Conservation (phyloP, 1,140 invertebrate genomes). For the Heterodera schachtii region DNA sequence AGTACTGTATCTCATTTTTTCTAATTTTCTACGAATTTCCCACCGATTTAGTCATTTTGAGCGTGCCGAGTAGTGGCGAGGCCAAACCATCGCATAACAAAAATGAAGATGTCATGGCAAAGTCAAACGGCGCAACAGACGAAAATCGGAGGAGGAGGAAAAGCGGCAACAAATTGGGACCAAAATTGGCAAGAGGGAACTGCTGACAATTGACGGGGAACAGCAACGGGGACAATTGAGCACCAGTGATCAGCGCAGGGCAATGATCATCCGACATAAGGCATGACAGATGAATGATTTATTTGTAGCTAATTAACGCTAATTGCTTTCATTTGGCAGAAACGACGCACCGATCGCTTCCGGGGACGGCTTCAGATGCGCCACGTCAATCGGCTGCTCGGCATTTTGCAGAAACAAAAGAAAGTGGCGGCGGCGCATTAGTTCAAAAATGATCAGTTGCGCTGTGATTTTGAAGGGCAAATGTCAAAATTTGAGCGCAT, state of each 20-base stretch:
- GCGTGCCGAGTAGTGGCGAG: too few relatives aligned
- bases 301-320: neutral
- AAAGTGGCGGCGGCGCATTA: too few relatives aligned
- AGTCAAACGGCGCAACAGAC: too few relatives aligned
- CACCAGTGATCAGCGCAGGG: neutral
- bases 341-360: neutral
- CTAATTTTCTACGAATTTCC: too few relatives aligned
- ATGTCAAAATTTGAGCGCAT: too few relatives aligned
- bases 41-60: too few relatives aligned
- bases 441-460: too few relatives aligned
- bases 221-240: neutral
- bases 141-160: neutral
- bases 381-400: neutral
- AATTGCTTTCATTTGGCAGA: neutral
- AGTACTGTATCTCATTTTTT: too few relatives aligned
- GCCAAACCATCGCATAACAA: too few relatives aligned
- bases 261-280: neutral
- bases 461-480: too few relatives aligned
- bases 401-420: neutral
- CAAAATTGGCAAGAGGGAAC: neutral
- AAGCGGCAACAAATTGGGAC: neutral
- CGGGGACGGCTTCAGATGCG: neutral
- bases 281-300: neutral
- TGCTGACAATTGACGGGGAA: neutral
- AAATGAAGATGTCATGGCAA: too few relatives aligned